Evolutionary conservation across 2,888 invertebrate species (phyloP).

Genomic region (Parnassius orleans): DNA sequence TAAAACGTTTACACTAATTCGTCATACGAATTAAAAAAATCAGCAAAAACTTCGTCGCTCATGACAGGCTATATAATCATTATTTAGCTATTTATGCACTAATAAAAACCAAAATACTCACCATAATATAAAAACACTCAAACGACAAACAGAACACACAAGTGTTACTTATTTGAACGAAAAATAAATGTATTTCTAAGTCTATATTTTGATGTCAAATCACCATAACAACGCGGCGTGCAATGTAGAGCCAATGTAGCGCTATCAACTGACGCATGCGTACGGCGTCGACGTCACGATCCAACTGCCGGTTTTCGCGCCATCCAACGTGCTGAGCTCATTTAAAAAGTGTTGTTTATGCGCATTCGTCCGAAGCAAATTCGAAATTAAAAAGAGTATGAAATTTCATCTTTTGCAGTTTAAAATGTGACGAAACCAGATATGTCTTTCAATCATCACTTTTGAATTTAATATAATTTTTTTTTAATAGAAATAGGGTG

Average conservation of each 20-base stretch:
- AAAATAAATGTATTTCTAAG: constrained; percentile 45
- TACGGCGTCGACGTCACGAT: constrained; percentile 44
- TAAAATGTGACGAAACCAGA: neutral
- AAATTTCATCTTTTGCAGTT: neutral
- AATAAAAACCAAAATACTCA: constrained; percentile 30
- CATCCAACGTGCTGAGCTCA: constrained; percentile 31
- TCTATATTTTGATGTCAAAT: constrained; percentile 46
- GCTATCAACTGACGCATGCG: constrained; percentile 62
- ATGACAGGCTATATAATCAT: constrained; percentile 14
- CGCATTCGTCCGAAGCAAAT: constrained; percentile 4
- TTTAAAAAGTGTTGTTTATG: neutral
- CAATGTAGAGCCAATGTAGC: constrained; percentile 22
- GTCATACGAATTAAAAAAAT: constrained; percentile 23
- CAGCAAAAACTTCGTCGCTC: constrained; percentile 22
- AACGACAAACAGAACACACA: constrained; percentile 33
- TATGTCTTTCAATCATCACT: too few relatives aligned
- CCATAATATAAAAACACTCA: constrained; percentile 37
- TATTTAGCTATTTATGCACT: constrained; percentile 9
- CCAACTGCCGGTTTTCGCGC: constrained; percentile 71
- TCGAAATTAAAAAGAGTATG: constrained; percentile 2
- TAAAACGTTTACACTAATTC: constrained; percentile 11
- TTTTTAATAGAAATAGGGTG: too few relatives aligned
- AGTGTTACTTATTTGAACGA: constrained; percentile 25
- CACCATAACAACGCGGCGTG: constrained; percentile 56
- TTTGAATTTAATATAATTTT: too few relatives aligned